Conservation (phyloP, 2,113 vertebrate species). For the Dromas ardeola region DNA sequence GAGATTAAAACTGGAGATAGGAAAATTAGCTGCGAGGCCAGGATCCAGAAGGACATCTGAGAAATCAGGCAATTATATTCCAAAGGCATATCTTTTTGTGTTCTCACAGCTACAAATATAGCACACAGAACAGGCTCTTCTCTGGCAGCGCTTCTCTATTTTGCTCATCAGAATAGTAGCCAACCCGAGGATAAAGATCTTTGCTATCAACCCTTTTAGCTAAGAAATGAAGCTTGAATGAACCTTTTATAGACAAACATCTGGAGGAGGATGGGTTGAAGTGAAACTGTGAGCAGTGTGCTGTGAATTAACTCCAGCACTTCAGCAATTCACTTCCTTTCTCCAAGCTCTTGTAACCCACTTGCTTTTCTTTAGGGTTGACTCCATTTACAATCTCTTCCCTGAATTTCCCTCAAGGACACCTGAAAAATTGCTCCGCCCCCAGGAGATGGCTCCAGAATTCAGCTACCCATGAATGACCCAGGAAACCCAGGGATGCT, state of each 20-base stretch:
- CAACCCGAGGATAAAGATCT: conserved; percentile 27
- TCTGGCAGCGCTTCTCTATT: conserved; percentile 9
- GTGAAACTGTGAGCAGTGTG: neutral
- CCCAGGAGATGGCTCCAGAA: neutral
- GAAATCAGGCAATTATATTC: conserved; percentile 50
- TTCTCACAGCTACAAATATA: conserved; percentile 62
- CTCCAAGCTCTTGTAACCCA: neutral
- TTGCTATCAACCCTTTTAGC: conserved; percentile 23
- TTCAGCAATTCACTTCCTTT: neutral
- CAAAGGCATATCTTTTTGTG: conserved; percentile 52
- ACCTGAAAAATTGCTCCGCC: neutral
- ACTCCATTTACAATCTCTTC: neutral
- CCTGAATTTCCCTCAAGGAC: neutral
- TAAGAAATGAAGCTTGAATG: conserved; percentile 34
- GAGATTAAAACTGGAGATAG: neutral
- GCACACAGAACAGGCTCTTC: conserved; percentile 46
- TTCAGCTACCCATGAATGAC: neutral
- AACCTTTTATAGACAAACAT: conserved; percentile 45
- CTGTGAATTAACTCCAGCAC: neutral
- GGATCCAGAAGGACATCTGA: conserved; percentile 52
- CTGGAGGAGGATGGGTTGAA: neutral
- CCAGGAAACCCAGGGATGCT: neutral
- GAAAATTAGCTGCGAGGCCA: conserved; percentile 8
- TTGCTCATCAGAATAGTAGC: conserved; percentile 22
- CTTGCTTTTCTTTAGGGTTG: neutral